These are phyloP conservation scores for Stegastes partitus DNA, from an alignment of 2,113 vertebrate genomes.

Conservation along the genomic window DNA sequence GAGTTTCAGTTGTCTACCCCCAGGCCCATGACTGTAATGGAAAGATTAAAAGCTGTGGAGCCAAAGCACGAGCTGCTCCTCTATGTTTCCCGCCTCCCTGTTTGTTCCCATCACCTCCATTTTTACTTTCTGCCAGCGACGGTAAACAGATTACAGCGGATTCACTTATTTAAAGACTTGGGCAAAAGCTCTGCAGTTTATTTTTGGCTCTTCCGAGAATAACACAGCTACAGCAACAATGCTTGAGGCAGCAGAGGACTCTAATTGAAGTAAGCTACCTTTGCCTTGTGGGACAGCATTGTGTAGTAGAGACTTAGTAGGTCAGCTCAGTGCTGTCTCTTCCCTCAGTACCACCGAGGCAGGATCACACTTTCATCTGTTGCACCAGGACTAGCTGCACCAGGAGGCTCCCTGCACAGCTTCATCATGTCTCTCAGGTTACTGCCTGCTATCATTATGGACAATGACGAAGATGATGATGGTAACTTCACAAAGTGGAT, in stretches of 20 bases:
- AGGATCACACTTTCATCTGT: slow-evolving; percentile 24
- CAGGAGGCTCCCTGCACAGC: slow-evolving; percentile 38
- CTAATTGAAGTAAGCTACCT: slow-evolving; percentile 54
- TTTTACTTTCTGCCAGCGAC: slow-evolving; percentile 58
- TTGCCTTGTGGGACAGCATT: slow-evolving; percentile 41
- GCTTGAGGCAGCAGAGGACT: slow-evolving; percentile 49
- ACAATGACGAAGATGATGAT: slow-evolving; percentile 94
- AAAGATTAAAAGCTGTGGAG: slow-evolving; percentile 89
- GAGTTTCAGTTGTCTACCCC: slow-evolving; percentile 81
- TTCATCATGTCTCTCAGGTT: slow-evolving; percentile 82
- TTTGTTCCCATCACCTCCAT: slow-evolving; percentile 40
- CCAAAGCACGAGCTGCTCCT: no score
- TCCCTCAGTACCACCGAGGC: slow-evolving; percentile 8
- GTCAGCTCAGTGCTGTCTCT: slow-evolving; percentile 45
- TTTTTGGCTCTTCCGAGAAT: slow-evolving; percentile 67
- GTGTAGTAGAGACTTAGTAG: slow-evolving; percentile 51
- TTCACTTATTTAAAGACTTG: slow-evolving; percentile 85
- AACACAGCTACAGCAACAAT: slow-evolving; percentile 30
- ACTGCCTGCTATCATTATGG: slow-evolving; percentile 85
- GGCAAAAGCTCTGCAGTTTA: slow-evolving; percentile 73
- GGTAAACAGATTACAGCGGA: slow-evolving; percentile 85
- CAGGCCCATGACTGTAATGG: slow-evolving; percentile 83
- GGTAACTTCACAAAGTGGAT: slow-evolving; percentile 98
- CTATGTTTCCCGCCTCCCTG: slow-evolving; percentile 38
- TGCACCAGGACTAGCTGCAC: slow-evolving; percentile 41